Base-by-base conservation (phyloP, 2,797 vertebrate genomes). In the Halcyon chelicuti region DNA sequence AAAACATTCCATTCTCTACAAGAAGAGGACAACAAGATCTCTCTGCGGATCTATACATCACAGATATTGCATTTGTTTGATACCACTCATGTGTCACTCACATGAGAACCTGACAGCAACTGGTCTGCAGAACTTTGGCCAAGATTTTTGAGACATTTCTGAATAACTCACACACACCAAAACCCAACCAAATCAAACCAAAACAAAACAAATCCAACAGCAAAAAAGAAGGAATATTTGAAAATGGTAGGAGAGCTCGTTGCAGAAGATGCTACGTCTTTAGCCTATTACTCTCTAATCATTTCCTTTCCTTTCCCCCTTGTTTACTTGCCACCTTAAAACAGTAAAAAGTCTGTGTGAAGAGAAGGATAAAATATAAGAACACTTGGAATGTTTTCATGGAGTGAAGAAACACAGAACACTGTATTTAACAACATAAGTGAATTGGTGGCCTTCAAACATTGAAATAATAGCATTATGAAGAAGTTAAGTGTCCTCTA, bases 51-150 rank as follows among this genome's bases (percentile, higher is more conserved):
- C 46, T 80, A 57, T 15, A 89, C 37, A 87, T 94, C 86, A 88
- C 62, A 91, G 62, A 86, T 9, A 91, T 61, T 39, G 49, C 9
- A 2, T 89, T 86, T 83, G 68, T 91, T 85, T 74, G 81, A 81
- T 78, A 75, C 94, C 85, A 88, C 12, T 95, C 46, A 71, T 22
- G 68, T 80, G 81, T 90, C 68, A 82, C 65, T 85, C 78, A 92
- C 33, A 66, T 4, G 10, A 79, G 40, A 92, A 70, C 21, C 35
- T 81, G 66, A 68, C 58, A 86, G 49, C 39, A 90, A 33, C 2
- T 63, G 5, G 6, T 58, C 26, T 61, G 15, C 6, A 77, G 54
- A 86, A 83, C 54, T 80, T 71, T 4, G 16, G 29, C 31, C 51
- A 70, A 39, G 46, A 75, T 88, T 82, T 84, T 29, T 4, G 39